phyloP scores from a whole-genome alignment of 2,113 vertebrate genomes.

The Prolemur simus region DNA sequence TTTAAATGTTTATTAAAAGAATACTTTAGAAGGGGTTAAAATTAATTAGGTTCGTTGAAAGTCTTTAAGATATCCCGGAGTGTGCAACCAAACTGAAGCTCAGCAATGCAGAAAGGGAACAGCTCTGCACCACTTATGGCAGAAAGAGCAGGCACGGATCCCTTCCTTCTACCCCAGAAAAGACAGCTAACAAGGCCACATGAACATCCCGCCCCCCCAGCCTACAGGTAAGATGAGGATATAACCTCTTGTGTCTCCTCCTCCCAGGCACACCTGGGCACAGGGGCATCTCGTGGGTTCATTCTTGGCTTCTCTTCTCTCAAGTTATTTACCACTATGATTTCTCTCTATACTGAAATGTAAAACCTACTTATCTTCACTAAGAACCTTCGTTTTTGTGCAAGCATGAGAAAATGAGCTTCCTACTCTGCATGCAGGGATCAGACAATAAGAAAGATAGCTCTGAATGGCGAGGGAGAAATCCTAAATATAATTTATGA shows the following conservation, averaged over 20 bases:
- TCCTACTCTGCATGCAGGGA: conserved; percentile 24
- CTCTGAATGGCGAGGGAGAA: neutral
- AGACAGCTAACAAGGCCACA: neutral
- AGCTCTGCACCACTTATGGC: too few species aligned
- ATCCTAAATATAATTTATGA: neutral
- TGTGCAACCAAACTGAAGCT: neutral
- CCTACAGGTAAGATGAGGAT: neutral
- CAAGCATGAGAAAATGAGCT: conserved; percentile 68
- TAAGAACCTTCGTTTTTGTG: conserved; percentile 53
- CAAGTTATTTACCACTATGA: conserved; percentile 71
- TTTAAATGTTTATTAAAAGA: conserved; percentile 35
- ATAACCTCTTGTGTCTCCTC: neutral
- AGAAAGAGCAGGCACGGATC: neutral
- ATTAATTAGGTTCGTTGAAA: conserved; percentile 11
- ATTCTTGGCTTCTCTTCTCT: conserved; percentile 36
- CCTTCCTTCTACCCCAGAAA: neutral
- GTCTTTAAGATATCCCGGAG: neutral
- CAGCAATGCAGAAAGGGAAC: neutral
- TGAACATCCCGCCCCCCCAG: neutral
- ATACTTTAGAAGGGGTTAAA: neutral
- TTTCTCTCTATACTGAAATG: conserved; percentile 64
- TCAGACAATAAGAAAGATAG: neutral
- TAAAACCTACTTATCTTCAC: conserved; percentile 75
- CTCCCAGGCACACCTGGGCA: neutral
- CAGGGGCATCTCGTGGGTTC: neutral